Evolutionary conservation across 2,113 vertebrate genomes (phyloP).

Genomic region (human): DNA sequence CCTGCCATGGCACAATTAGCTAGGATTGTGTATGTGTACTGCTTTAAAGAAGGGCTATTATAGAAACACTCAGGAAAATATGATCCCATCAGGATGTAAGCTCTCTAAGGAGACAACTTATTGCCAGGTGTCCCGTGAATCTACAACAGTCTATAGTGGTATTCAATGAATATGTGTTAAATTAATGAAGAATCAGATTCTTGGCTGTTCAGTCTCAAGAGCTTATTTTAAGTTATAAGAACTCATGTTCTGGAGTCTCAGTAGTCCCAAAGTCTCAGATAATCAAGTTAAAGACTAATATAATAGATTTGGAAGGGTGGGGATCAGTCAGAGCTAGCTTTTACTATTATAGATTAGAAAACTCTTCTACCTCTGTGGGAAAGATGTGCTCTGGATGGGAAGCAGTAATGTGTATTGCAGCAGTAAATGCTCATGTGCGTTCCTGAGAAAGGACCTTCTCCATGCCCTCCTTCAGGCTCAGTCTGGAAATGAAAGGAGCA

Average conservation of each 20-base stretch:
- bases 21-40: not conserved
- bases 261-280: not conserved
- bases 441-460: not conserved
- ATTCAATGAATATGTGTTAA: not conserved
- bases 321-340: not conserved
- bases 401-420: not conserved
- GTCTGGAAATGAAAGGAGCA: not conserved
- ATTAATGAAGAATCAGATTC: not conserved
- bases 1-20: not conserved
- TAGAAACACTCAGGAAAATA: not conserved
- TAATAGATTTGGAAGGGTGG: not conserved
- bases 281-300: not conserved
- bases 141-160: not conserved
- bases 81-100: not conserved
- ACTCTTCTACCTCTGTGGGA: not conserved
- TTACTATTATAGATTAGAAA: not conserved
- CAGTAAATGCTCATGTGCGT: fast-evolving
- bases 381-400: not conserved
- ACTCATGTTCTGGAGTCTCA: not conserved
- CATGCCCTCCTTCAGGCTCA: not conserved
- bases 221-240: not conserved
- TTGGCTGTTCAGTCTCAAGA: not conserved
- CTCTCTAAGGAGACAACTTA: not conserved
- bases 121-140: not conserved
- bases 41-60: not conserved